Evolutionary conservation across 2,113 vertebrate species (phyloP).

Genomic region (Callaeas wilsoni): DNA sequence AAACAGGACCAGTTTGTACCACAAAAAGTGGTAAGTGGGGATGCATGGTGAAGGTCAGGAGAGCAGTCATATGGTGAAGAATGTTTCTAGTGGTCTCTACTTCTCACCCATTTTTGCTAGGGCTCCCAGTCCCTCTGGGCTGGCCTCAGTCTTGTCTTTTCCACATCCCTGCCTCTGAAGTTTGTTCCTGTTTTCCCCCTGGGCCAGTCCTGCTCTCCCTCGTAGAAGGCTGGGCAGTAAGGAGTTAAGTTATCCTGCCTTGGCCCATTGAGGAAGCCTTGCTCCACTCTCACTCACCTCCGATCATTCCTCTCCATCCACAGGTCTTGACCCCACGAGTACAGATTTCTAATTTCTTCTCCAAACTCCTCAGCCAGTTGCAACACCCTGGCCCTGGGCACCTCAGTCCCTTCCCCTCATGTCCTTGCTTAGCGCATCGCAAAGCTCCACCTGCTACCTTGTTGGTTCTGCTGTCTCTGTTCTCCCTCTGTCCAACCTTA

Average conservation of each 20-base stretch:
- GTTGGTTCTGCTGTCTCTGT: background rate
- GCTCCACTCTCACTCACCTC: background rate
- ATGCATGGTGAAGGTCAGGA: background rate
- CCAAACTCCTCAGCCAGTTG: background rate
- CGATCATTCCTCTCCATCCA: background rate
- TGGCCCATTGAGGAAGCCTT: accelerated
- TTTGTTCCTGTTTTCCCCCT: background rate
- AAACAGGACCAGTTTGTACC: background rate
- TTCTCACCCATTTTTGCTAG: background rate
- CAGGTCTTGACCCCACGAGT: background rate
- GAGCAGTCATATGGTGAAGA: background rate
- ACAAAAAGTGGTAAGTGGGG: background rate
- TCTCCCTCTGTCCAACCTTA: background rate
- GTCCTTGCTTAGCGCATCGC: background rate
- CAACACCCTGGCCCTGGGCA: accelerated
- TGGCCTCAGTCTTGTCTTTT: background rate
- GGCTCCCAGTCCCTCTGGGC: background rate
- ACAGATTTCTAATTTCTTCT: background rate
- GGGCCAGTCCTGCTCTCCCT: accelerated
- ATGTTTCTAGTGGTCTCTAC: background rate
- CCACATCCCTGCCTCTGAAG: background rate
- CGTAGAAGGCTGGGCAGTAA: background rate
- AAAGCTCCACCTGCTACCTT: background rate
- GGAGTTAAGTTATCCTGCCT: background rate
- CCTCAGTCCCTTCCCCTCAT: background rate